A percentile compares a stretch with the other conserved stretches of the same genome.
phyloP scores from a whole-genome alignment of 2,888 invertebrate genomes.

The Agrochola lota region DNA sequence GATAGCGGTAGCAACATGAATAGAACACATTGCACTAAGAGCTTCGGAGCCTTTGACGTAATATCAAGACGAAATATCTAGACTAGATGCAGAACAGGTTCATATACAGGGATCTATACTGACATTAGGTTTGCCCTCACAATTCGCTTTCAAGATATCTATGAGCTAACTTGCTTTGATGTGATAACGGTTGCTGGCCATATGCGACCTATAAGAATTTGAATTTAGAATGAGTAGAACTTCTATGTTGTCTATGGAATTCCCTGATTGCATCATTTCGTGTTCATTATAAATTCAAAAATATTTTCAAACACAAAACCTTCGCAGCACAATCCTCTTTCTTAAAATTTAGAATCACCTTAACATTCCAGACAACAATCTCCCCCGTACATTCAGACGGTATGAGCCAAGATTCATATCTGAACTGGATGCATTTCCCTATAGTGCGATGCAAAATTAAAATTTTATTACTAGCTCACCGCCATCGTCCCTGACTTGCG shows the following conservation, averaged over 20 bases:
- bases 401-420: conserved; percentile 35
- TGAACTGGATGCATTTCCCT: conserved; percentile 50
- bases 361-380: conserved; percentile 6
- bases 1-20: conserved; percentile 4
- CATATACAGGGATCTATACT: no score
- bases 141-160: not conserved
- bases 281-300: not conserved
- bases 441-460: conserved; percentile 54
- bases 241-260: not conserved
- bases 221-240: not conserved
- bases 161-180: not conserved
- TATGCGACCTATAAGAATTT: not conserved
- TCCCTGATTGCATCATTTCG: not conserved
- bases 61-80: not conserved
- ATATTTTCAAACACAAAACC: not conserved
- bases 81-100: not conserved
- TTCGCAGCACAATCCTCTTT: not conserved
- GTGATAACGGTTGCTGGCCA: not conserved
- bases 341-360: not conserved
- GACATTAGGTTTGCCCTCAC: not conserved
- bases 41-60: conserved; percentile 9
- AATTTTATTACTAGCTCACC: conserved; percentile 53
- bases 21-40: conserved; percentile 18
- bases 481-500: conserved; percentile 68
- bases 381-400: not conserved